A percentile compares a stretch with the other conserved stretches of the same genome.
Evolutionary conservation across 2,888 invertebrate genomes (phyloP).

Genomic region (Heterodera filipjevi): DNA sequence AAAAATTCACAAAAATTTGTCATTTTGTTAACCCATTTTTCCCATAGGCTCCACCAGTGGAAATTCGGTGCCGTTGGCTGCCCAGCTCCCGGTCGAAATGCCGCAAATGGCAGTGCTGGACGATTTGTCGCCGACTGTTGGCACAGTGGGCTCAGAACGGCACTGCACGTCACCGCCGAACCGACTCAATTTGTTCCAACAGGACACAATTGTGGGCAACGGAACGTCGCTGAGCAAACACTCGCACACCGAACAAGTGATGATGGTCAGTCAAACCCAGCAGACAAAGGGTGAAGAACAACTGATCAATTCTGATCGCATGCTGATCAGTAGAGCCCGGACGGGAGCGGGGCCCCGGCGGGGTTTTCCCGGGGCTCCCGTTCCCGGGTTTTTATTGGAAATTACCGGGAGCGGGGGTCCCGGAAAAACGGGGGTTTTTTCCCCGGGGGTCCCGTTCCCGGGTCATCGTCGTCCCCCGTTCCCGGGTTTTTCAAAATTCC

Average conservation of each 20-base stretch:
- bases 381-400: too few species aligned
- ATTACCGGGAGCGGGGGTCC: too few species aligned
- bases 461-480: too few species aligned
- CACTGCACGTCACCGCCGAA: slow-evolving; percentile 50
- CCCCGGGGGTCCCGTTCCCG: too few species aligned
- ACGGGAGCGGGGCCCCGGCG: too few species aligned
- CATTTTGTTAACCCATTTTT: not conserved
- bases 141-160: slow-evolving; percentile 24
- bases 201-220: slow-evolving; percentile 44
- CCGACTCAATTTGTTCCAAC: slow-evolving; percentile 53
- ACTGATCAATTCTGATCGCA: too few species aligned
- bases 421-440: too few species aligned
- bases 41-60: slow-evolving; percentile 39
- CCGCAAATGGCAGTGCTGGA: slow-evolving; percentile 49
- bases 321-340: too few species aligned
- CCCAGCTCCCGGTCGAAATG: slow-evolving; percentile 38
- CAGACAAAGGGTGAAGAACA: not conserved
- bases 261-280: slow-evolving; percentile 53
- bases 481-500: too few species aligned
- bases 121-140: slow-evolving; percentile 57
- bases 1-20: not conserved
- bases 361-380: too few species aligned
- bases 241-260: slow-evolving; percentile 63
- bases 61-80: slow-evolving; percentile 18
- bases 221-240: slow-evolving; percentile 56